These are phyloP conservation scores for Drosophila infuscata DNA, from an alignment of 2,888 invertebrate genomes.

Conservation along the genomic window DNA sequence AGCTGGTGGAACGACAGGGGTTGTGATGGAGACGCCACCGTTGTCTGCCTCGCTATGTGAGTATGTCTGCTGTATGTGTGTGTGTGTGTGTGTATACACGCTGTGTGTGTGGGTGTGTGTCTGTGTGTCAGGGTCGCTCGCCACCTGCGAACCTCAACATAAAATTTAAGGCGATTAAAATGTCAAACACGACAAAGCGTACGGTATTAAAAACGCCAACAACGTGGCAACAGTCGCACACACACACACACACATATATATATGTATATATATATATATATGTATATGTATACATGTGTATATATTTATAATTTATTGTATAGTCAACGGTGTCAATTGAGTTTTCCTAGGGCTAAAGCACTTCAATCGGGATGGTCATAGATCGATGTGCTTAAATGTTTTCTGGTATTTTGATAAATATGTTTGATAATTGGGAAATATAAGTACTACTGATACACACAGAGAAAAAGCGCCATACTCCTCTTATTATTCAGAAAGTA, in stretches of 20 bases:
- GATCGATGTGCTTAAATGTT: neutral
- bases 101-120: conserved; percentile 2
- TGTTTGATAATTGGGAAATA: neutral
- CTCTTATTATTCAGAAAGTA: neutral
- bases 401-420: neutral
- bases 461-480: neutral
- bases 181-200: conserved; percentile 82
- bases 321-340: conserved; percentile 19
- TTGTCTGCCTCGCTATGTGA: conserved; percentile 1
- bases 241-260: conserved; percentile 23
- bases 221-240: conserved; percentile 59
- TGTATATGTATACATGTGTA: neutral
- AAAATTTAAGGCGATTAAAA: conserved; percentile 83
- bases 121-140: conserved; percentile 17
- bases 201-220: conserved; percentile 77
- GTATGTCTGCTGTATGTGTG: neutral
- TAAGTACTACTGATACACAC: neutral
- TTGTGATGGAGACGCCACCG: conserved; percentile 7
- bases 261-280: neutral
- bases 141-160: conserved; percentile 72
- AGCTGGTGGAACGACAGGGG: conserved; percentile 15
- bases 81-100: conserved; percentile 7
- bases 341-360: conserved; percentile 1
- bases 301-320: neutral
- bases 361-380: neutral